Conservation (phyloP, 53 echinoderm and acorn worm species). For the Hippasteria phrygiana region DNA sequence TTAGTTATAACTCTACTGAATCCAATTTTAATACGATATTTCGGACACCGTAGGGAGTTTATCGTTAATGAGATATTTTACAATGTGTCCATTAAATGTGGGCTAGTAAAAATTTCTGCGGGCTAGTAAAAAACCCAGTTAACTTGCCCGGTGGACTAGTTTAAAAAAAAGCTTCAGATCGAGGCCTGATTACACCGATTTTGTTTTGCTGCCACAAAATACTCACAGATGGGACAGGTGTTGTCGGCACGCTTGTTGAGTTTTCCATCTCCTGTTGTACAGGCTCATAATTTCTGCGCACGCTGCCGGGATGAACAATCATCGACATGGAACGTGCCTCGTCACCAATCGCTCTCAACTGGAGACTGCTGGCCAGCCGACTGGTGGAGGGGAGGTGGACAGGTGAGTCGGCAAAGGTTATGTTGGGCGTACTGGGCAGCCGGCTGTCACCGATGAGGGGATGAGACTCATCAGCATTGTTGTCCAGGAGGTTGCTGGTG, state of each 20-base stretch:
- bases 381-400: slow-evolving; percentile 14
- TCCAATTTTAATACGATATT: no score
- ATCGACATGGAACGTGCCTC: slow-evolving; percentile 77
- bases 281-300: slow-evolving; percentile 69
- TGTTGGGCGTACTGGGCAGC: slow-evolving; percentile 26
- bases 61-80: no score
- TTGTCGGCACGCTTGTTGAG: slow-evolving; percentile 61
- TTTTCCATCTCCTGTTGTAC: slow-evolving; percentile 60
- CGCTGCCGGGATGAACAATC: slow-evolving; percentile 87
- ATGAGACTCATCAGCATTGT: slow-evolving; percentile 61
- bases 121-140: no score
- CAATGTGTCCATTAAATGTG: no score
- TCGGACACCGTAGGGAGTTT: no score
- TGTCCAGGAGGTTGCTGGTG: slow-evolving; percentile 46
- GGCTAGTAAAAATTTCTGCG: no score
- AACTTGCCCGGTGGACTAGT: no score
- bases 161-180: no score
- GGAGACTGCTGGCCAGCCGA: slow-evolving; percentile 21
- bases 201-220: background rate
- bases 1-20: no score
- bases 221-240: slow-evolving; percentile 74
- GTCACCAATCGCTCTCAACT: slow-evolving; percentile 26
- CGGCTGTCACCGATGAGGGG: slow-evolving; percentile 26
- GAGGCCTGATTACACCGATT: no score
- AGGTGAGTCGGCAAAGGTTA: slow-evolving; percentile 17